Percentiles rank a stretch among this genome's conserved stretches.
phyloP scores from a whole-genome alignment of 2,797 vertebrate genomes.

The Pseudochromis fuscus region DNA sequence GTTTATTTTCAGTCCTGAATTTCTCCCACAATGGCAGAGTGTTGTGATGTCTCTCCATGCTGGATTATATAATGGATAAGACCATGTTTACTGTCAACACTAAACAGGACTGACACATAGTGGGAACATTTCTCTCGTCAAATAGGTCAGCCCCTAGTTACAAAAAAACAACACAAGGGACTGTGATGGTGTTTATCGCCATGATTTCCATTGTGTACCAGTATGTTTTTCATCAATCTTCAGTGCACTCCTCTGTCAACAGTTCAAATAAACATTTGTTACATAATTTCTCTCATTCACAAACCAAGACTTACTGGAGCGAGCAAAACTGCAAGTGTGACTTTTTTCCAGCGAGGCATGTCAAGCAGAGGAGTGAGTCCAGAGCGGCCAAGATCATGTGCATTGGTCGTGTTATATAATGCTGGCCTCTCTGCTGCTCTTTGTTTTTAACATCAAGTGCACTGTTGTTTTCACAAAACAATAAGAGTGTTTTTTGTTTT shows the following conservation, averaged over 20 bases:
- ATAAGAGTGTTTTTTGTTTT: not conserved
- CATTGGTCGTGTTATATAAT: constrained; percentile 68
- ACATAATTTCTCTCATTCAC: not conserved
- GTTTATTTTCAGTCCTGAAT: constrained; percentile 13
- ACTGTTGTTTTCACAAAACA: constrained; percentile 19
- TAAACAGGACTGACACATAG: constrained; percentile 30
- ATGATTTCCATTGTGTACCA: not conserved
- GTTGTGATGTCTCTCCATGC: constrained; percentile 12
- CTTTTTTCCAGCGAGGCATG: constrained; percentile 25
- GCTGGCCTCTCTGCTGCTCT: constrained; percentile 13
- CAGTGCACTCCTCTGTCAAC: not conserved
- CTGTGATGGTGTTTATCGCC: not conserved
- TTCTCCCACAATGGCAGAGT: constrained; percentile 12
- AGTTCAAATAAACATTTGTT: constrained; percentile 14
- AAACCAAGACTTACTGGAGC: constrained; percentile 8
- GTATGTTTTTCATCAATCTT: constrained; percentile 12
- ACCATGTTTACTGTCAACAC: constrained; percentile 43
- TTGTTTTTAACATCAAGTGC: constrained; percentile 50
- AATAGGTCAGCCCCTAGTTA: constrained; percentile 45
- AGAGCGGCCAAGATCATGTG: constrained; percentile 45
- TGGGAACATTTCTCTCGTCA: constrained; percentile 28
- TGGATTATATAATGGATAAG: constrained; percentile 63
- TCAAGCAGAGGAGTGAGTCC: constrained; percentile 23
- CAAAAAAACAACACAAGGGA: constrained; percentile 41
- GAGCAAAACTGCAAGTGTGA: constrained; percentile 4